Conservation (phyloP, 1,140 invertebrate species). For the Orchestia grillus region DNA sequence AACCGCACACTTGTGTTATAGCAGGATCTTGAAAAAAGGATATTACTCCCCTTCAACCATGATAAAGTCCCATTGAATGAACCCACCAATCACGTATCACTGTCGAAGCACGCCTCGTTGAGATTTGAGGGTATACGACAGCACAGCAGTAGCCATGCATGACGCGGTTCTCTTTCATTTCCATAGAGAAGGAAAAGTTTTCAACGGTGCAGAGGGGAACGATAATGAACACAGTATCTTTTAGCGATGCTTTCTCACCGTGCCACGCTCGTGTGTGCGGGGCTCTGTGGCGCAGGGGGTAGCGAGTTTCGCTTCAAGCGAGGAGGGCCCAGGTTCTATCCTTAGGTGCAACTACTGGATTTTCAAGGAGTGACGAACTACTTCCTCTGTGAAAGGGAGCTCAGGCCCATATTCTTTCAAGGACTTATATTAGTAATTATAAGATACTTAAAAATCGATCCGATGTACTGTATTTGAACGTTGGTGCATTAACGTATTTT, state of each 20-base stretch:
- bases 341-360: no score
- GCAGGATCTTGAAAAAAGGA: neutral
- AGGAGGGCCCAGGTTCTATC: no score
- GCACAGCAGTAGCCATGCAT: neutral
- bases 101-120: neutral
- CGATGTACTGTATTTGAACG: no score
- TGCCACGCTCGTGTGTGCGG: neutral
- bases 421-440: no score
- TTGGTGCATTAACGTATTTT: no score
- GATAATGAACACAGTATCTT: neutral
- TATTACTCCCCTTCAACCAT: neutral
- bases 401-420: no score
- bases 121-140: neutral
- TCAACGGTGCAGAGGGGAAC: neutral
- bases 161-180: neutral
- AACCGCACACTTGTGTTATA: neutral
- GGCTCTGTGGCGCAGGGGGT: no score
- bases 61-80: neutral
- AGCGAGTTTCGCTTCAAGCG: no score
- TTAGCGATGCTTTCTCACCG: neutral
- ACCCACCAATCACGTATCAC: neutral
- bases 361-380: no score
- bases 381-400: no score
- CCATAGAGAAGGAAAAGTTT: neutral
- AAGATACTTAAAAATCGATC: no score